Conservation (phyloP, 2,888 invertebrate genomes). For the Andrena hattorfiana region DNA sequence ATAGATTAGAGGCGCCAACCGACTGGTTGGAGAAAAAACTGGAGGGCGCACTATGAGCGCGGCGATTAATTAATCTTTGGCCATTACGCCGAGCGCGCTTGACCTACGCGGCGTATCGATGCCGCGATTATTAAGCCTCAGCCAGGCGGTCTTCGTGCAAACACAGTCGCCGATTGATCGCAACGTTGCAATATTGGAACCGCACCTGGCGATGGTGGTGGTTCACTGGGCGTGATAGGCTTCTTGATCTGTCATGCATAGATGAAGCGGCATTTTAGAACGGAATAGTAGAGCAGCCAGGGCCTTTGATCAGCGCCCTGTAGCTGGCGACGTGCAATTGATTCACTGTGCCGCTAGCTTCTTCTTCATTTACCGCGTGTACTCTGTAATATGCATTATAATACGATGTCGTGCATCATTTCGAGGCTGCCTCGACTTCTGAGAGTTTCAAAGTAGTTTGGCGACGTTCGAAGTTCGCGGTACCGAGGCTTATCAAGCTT, state of each 20-base stretch:
- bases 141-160: constrained; percentile 13
- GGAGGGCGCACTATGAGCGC: constrained; percentile 31
- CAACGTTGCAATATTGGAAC: constrained; percentile 1
- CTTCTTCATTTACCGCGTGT: neutral
- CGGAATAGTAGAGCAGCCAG: neutral
- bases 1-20: neutral
- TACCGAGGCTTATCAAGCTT: no score
- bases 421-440: no score
- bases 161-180: constrained; percentile 23
- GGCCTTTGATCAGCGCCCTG: constrained; percentile 4
- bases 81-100: constrained; percentile 54
- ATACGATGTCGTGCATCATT: no score
- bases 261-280: neutral
- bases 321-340: neutral
- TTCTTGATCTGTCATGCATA: constrained; percentile 6
- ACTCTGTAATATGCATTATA: neutral
- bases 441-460: no score
- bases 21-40: constrained; percentile 8
- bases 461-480: no score
- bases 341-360: neutral
- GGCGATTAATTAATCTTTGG: constrained; percentile 61
- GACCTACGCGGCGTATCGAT: constrained; percentile 52
- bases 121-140: constrained; percentile 49
- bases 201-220: constrained; percentile 16
- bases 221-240: constrained; percentile 3